Percentiles rank a stretch among this genome's conserved stretches.
phyloP scores from a whole-genome alignment of 2,797 vertebrate genomes.

The Acrossocheilus fasciatus region DNA sequence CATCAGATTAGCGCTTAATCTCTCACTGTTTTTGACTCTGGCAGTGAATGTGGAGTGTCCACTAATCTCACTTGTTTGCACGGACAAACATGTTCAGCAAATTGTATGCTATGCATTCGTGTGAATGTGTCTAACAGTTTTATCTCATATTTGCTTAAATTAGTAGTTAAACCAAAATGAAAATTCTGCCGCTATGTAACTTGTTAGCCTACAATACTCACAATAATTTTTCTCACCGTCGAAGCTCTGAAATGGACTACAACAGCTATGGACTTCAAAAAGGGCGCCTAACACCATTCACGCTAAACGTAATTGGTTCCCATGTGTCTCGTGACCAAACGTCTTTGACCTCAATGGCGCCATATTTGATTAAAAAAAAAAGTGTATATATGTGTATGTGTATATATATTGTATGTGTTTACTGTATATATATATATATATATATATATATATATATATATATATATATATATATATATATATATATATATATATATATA shows the following conservation, averaged over 20 bases:
- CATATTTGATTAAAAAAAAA: neutral
- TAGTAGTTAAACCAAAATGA: neutral
- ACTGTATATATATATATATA: too few species aligned
- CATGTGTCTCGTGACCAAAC: neutral
- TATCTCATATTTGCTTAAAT: neutral
- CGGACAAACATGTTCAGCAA: neutral
- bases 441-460: too few species aligned
- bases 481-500: too few species aligned
- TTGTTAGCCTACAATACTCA: too few species aligned
- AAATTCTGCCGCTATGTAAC: neutral
- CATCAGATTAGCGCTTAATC: constrained; percentile 58
- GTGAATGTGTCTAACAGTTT: neutral
- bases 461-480: too few species aligned
- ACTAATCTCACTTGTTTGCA: neutral
- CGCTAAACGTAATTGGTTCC: neutral
- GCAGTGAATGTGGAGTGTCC: neutral
- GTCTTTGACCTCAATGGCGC: neutral
- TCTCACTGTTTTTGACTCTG: neutral
- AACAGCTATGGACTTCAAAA: neutral
- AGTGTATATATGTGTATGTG: too few species aligned
- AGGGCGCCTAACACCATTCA: neutral
- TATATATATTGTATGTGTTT: too few species aligned
- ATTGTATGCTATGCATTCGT: neutral
- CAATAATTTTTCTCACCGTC: neutral
- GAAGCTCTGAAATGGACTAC: neutral